Conservation (phyloP, 2,888 invertebrate genomes). For the Ptychoptera contaminata region DNA sequence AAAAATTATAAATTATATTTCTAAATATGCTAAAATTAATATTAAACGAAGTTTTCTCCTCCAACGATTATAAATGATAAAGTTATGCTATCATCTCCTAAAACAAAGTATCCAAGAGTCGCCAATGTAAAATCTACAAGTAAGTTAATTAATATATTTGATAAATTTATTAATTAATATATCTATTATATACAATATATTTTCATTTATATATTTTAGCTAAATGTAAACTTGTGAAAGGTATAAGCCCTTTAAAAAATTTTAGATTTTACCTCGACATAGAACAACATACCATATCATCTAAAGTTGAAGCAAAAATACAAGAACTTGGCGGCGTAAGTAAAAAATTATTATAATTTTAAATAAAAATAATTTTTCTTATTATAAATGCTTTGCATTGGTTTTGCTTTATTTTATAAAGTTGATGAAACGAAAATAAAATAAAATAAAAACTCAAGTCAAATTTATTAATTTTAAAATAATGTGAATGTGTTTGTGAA, state of each 20-base stretch:
- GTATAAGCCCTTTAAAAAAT: conserved; percentile 42
- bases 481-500: not conserved
- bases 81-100: conserved; percentile 6
- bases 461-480: not conserved
- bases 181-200: not conserved
- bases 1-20: no score
- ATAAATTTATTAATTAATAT: not conserved
- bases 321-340: conserved; percentile 59
- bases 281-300: conserved; percentile 47
- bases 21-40: no score
- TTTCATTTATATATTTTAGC: conserved; percentile 8
- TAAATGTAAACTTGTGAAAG: conserved; percentile 27
- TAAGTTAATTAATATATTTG: conserved; percentile 1
- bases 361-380: not conserved
- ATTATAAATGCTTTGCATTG: not conserved
- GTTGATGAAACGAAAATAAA: not conserved
- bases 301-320: conserved; percentile 50
- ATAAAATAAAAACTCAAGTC: not conserved
- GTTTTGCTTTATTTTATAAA: not conserved
- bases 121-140: conserved; percentile 15
- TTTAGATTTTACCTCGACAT: conserved; percentile 63
- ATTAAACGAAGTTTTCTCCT: no score
- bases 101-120: conserved; percentile 19
- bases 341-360: conserved; percentile 1
- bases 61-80: conserved; percentile 1